phyloP scores from a whole-genome alignment of 1,140 invertebrate species.

The Acromyrmex charruanus region DNA sequence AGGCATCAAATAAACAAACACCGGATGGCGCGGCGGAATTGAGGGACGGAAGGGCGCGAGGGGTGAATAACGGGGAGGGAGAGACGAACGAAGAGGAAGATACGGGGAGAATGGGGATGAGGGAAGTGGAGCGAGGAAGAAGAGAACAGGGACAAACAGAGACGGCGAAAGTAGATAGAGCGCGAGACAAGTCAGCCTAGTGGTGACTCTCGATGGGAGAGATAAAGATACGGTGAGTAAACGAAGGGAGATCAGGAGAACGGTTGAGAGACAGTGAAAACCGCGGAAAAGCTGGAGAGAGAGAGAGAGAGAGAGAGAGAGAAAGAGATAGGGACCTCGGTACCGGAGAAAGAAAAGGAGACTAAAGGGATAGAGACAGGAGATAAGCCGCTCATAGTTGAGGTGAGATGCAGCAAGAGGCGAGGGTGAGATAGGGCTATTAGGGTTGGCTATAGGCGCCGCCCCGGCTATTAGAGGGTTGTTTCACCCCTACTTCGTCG shows the following conservation, averaged over 20 bases:
- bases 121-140: slow-evolving; percentile 38
- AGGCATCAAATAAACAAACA: slow-evolving; percentile 87
- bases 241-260: slow-evolving; percentile 3
- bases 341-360: slow-evolving; percentile 40
- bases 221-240: background rate
- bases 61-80: slow-evolving; percentile 37
- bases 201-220: background rate
- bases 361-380: slow-evolving; percentile 71
- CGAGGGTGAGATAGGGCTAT: slow-evolving; percentile 85
- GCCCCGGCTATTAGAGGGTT: slow-evolving; percentile 86
- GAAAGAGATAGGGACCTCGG: slow-evolving; percentile 29
- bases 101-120: slow-evolving; percentile 13
- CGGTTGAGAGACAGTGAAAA: slow-evolving; percentile 40
- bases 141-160: slow-evolving; percentile 47
- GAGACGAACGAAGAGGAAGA: slow-evolving; percentile 40
- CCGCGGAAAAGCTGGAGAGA: background rate
- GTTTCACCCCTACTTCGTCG: slow-evolving; percentile 80
- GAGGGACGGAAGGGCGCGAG: slow-evolving; percentile 45
- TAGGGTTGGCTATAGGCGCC: slow-evolving; percentile 85
- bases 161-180: slow-evolving; percentile 55
- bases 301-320: slow-evolving; percentile 6
- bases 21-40: slow-evolving; percentile 73
- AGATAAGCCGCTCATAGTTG: slow-evolving; percentile 74
- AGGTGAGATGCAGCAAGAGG: slow-evolving; percentile 72
- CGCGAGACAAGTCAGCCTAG: slow-evolving; percentile 54